These are phyloP conservation scores for Philotrypesis tridentata DNA, from an alignment of 1,140 invertebrate genomes.

Conservation along the genomic window DNA sequence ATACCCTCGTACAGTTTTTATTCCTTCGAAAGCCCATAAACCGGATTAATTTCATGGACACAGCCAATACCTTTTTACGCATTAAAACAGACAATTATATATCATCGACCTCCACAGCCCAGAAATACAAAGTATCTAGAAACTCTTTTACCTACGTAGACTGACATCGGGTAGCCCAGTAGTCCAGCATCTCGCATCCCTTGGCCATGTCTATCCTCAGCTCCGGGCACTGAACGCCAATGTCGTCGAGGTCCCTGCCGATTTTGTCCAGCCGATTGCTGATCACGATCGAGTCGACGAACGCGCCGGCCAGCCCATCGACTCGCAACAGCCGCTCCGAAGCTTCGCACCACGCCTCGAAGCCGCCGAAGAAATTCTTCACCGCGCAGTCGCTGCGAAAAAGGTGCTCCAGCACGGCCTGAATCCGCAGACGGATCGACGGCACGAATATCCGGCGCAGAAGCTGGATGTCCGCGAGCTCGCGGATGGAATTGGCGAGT, in stretches of 20 bases:
- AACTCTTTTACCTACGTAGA: conserved; percentile 52
- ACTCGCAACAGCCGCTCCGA: background rate
- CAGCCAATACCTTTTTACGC: too few species aligned
- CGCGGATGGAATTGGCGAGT: background rate
- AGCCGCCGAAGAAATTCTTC: background rate
- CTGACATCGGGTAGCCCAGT: conserved; percentile 52
- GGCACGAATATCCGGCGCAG: conserved; percentile 59
- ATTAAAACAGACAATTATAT: too few species aligned
- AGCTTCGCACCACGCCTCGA: background rate
- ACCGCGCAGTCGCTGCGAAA: conserved; percentile 53
- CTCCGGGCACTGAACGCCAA: conserved; percentile 51
- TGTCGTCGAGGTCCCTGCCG: conserved; percentile 52
- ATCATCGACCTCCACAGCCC: too few species aligned
- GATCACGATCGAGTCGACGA: conserved; percentile 58
- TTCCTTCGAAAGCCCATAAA: too few species aligned
- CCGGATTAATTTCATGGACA: too few species aligned
- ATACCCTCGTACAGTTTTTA: too few species aligned
- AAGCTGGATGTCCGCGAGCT: conserved; percentile 16
- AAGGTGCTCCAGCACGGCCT: conserved; percentile 55
- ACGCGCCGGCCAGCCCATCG: conserved; percentile 20
- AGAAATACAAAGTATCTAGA: background rate
- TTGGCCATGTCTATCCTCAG: background rate
- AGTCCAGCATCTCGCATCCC: conserved; percentile 44
- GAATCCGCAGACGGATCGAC: conserved; percentile 57
- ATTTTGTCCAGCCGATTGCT: conserved; percentile 59